These are phyloP conservation scores for Daptonema setosum DNA, from an alignment of 2,888 invertebrate genomes.

Conservation along the genomic window DNA sequence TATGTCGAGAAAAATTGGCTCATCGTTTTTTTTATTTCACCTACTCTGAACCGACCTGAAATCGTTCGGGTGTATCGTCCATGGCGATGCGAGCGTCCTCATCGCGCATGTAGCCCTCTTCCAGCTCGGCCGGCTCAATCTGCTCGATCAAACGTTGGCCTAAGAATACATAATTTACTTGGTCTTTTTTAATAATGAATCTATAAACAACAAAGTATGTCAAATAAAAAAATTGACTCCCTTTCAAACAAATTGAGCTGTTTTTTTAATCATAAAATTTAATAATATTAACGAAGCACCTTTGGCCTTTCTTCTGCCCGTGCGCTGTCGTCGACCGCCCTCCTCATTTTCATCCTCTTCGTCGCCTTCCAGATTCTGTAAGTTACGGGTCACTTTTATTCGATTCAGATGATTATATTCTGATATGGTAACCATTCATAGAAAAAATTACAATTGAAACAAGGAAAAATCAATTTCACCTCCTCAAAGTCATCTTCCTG, in stretches of 20 bases:
- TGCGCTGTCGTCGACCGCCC: conserved; percentile 17
- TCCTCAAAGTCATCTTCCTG: conserved; percentile 18
- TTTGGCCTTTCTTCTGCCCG: conserved; percentile 9
- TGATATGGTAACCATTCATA: background rate
- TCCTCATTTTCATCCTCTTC: conserved; percentile 28
- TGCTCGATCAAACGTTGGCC: conserved; percentile 17
- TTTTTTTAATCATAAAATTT: too few species aligned
- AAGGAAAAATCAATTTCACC: background rate
- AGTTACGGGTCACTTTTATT: too few species aligned
- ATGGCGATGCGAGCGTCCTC: conserved; percentile 55
- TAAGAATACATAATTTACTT: background rate
- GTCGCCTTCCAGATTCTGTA: conserved; percentile 15
- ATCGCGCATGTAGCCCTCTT: conserved; percentile 82
- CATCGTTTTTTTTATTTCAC: too few species aligned
- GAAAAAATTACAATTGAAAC: background rate
- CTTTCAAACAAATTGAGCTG: too few species aligned
- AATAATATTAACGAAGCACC: too few species aligned
- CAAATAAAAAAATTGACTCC: too few species aligned
- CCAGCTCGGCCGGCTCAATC: conserved; percentile 82
- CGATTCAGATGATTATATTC: background rate
- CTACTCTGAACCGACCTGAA: conserved; percentile 22
- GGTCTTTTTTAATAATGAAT: too few species aligned
- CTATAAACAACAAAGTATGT: too few species aligned
- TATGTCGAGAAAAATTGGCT: too few species aligned
- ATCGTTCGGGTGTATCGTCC: conserved; percentile 37